Evolutionary conservation across 2,113 vertebrate genomes (phyloP).

Genomic region (Penelope pileata): DNA sequence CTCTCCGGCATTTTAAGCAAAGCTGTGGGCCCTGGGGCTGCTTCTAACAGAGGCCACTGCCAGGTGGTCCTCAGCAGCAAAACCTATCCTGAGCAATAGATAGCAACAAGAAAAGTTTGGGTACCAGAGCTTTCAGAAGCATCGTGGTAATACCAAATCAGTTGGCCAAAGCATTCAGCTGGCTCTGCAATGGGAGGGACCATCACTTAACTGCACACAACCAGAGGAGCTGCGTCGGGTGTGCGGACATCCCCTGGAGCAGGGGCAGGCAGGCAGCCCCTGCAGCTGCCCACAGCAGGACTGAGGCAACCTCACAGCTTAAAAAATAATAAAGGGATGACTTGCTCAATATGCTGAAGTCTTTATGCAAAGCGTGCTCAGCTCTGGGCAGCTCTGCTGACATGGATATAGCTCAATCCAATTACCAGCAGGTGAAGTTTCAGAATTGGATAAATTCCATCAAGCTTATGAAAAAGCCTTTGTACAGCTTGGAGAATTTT

Average conservation of each 20-base stretch:
- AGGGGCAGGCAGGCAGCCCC: not conserved
- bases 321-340: not conserved
- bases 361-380: not conserved
- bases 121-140: not conserved
- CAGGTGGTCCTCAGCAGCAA: not conserved
- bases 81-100: not conserved
- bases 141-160: not conserved
- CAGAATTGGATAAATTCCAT: not conserved
- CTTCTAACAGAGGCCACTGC: not conserved
- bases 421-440: not conserved
- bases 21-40: not conserved
- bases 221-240: too few species aligned
- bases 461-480: not conserved
- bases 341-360: not conserved
- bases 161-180: not conserved
- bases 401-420: not conserved
- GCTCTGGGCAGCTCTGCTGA: not conserved
- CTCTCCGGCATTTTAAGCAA: slow-evolving; percentile 20
- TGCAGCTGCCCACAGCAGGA: not conserved
- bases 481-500: not conserved
- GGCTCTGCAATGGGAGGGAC: not conserved
- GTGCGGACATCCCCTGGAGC: too few species aligned
- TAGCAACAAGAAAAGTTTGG: not conserved
- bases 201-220: not conserved
- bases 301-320: not conserved